Base-by-base conservation (phyloP, 2,797 vertebrate genomes). In the Xenops minutus region DNA sequence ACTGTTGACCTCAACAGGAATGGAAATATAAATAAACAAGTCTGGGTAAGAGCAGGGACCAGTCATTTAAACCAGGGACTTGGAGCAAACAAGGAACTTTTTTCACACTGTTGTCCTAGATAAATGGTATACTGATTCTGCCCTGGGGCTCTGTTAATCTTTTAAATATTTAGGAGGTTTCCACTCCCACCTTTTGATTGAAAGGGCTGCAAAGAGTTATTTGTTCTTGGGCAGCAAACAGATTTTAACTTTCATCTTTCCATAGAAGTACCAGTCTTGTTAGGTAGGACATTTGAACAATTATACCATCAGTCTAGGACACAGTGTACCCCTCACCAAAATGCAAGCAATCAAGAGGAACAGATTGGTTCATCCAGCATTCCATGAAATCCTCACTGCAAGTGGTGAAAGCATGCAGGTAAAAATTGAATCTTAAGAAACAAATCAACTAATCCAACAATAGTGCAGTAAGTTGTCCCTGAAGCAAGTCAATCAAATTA, bases 1-100 rank as follows among this genome's bases (percentile, higher is more conserved):
- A 91, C 81, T 82, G 43, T 54, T 92, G 81, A 96, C 71, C 92
- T 78, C 58, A 58, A 67, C 12, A 73, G 56, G 58, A 89, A 85
- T 77, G 44, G 64, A 88, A 91, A 73, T 30, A 72, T 7, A 89
- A 83, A 94, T 46, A 54, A 62, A 77, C 73, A 27, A 5, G 27
- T 51, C 30, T 77, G 15, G 56, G 29, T 51, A 34, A 85, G 93
- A 87, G 36, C 26, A 74, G 15, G 41, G 84, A 74, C 49, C 43
- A 77, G 37, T 77, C 34, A 49, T 43, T 87, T 83, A 87, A 91
- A 66, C 13, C 68, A 51, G 24, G 30, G 43, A 81, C n/a, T 62
- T n/a, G 24, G 20, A 85, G 56, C 52, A 76, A 80, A 82, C 26
- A 43, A 59, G 34, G n/a, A 63, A 56, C 15, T 5, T 76, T 67